phyloP scores from a whole-genome alignment of 2,797 vertebrate genomes.

The Loriculus beryllinus region DNA sequence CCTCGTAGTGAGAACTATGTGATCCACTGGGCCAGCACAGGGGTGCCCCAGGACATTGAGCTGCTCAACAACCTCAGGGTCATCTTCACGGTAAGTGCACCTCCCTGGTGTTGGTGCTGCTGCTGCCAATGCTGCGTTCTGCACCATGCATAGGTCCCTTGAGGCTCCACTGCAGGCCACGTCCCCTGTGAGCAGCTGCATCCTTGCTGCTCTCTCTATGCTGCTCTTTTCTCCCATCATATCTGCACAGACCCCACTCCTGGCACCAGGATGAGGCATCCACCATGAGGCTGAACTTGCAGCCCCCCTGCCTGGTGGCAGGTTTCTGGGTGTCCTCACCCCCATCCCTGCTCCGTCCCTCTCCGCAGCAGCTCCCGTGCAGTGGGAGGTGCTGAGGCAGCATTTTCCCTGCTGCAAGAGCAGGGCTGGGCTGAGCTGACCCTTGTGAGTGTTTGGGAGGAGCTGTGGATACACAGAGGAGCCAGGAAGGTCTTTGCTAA shows the following conservation, averaged over 20 bases:
- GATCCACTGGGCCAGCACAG: conserved; percentile 66
- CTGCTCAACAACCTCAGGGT: conserved; percentile 65
- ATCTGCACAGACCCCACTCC: rapidly evolving
- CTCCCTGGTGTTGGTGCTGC: too few relatives aligned
- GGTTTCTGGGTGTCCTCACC: neutral
- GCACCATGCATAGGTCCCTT: rapidly evolving
- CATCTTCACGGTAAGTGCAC: conserved; percentile 52
- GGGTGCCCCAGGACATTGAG: conserved; percentile 58
- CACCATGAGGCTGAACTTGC: rapidly evolving
- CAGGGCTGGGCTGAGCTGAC: neutral
- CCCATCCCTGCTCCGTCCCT: neutral
- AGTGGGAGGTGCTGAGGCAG: neutral
- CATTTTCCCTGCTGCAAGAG: neutral
- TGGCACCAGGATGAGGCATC: rapidly evolving
- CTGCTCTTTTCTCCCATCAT: neutral
- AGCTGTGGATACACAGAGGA: neutral
- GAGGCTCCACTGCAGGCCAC: rapidly evolving
- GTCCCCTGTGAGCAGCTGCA: rapidly evolving
- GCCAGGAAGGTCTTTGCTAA: neutral
- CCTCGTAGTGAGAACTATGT: conserved; percentile 56
- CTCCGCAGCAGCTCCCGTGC: neutral
- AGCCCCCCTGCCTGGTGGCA: neutral
- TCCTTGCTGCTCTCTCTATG: rapidly evolving
- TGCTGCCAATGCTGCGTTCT: neutral
- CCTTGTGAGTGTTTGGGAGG: neutral